A percentile compares a stretch with the other conserved stretches of the same genome.
Conservation (phyloP, 2,888 invertebrate species). For the Falcaria lacertinaria region DNA sequence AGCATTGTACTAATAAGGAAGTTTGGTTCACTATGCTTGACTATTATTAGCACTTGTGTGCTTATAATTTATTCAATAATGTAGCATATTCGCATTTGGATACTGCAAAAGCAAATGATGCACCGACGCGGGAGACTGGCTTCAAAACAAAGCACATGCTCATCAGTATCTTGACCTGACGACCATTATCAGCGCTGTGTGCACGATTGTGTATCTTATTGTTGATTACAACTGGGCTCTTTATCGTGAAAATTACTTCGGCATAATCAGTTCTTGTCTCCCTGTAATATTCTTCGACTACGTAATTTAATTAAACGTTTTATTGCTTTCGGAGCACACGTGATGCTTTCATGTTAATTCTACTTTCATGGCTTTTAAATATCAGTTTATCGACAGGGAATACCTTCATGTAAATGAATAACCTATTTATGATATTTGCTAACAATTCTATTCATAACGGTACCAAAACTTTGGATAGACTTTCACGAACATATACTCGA, state of each 20-base stretch:
- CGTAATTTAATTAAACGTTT: constrained; percentile 29
- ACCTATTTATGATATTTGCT: too few species aligned
- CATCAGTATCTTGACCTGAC: constrained; percentile 42
- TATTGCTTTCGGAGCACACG: constrained; percentile 15
- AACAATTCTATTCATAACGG: background rate
- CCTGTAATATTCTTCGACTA: constrained; percentile 20
- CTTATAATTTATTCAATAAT: constrained; percentile 1
- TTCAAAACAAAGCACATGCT: constrained; percentile 42
- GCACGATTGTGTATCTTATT: constrained; percentile 19
- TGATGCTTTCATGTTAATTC: too few species aligned
- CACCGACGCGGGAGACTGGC: constrained; percentile 43
- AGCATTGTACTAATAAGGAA: background rate
- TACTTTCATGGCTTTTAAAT: too few species aligned
- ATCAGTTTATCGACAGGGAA: too few species aligned
- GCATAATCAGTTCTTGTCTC: constrained; percentile 44
- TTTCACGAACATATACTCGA: constrained; percentile 10
- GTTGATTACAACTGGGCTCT: constrained; percentile 10
- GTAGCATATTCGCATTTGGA: constrained; percentile 14
- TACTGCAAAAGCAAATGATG: constrained; percentile 39
- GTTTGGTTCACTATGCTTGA: background rate
- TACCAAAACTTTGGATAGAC: background rate
- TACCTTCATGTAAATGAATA: too few species aligned
- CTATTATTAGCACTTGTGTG: background rate
- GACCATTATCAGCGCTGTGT: constrained; percentile 16
- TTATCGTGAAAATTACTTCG: constrained; percentile 22